Base-by-base conservation (phyloP, 2,113 vertebrate genomes). In the Mystacornis crossleyi region DNA sequence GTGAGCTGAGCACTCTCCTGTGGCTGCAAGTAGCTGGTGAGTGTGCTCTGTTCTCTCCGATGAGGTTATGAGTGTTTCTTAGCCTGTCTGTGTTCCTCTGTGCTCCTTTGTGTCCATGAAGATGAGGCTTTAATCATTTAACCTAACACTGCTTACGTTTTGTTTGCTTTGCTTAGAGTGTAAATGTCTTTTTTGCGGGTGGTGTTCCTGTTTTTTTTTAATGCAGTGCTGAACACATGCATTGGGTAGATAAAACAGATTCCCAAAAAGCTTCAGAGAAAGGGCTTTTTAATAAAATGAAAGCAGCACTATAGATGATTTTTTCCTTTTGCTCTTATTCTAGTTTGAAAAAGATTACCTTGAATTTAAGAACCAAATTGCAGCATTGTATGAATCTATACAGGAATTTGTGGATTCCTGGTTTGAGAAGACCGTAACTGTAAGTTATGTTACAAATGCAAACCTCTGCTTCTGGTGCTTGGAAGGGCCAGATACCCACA, bases 321-420 rank as follows among this genome's bases (percentile, higher is more conserved):
- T 62, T 80, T 78, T 77, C 74, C 5, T 51, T 82, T 85, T 71
- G 31, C 21, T 43, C 3, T 81, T 69, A 40, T 92, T 96, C 58
- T 90, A 99, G 98, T 99, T 99, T 98, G 98, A 99, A 92, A 98
- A 97, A 84, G 98, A 99, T 95, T 99, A 98, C 42, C 58, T 96
- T 77, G 98, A 99, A 65, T 99, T 99, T 96, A 98, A 97, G 97
- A 88, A 93, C 60, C 98, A 99, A 95, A 96, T 98, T 61, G 97
- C 98, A 92, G 77, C 64, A 65, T 62, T 99, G 77, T 98, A 98
- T 9, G 97, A 97, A 79, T 98, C 98, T 48, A 77, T 99, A 62
- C 97, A 98, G 96, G 81, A 96, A 86, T 97, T 98, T 90, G 96
- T 99, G 96, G 98, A 99, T 95, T 98, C 96, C 54, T 99, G 98